These are phyloP conservation scores for Pangasianodon hypophthalmus DNA, from an alignment of 2,113 vertebrate species.

Conservation along the genomic window DNA sequence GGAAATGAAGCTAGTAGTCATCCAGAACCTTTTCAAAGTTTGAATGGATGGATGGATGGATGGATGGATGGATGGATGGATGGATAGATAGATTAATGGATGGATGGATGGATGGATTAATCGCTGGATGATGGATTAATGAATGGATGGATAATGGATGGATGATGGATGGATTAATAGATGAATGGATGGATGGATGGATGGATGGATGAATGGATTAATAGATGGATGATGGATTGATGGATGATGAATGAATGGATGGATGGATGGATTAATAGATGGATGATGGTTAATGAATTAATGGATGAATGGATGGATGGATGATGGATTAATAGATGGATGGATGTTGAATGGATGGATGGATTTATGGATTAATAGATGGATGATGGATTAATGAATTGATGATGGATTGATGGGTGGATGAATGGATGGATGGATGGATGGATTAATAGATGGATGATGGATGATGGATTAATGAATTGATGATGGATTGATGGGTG, in stretches of 20 bases:
- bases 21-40: neutral
- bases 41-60: neutral
- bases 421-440: neutral
- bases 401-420: neutral
- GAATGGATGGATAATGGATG: neutral
- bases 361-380: too few relatives aligned
- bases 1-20: neutral
- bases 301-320: neutral
- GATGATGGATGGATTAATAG: neutral
- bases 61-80: neutral
- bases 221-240: too few relatives aligned
- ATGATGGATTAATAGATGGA: neutral
- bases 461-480: too few relatives aligned
- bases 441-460: too few relatives aligned
- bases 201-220: too few relatives aligned
- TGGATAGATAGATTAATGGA: neutral
- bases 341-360: neutral
- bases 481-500: too few relatives aligned
- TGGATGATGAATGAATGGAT: too few relatives aligned
- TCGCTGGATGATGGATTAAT: neutral
- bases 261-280: too few relatives aligned
- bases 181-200: neutral
- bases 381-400: neutral
- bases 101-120: neutral
- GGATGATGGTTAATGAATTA: too few relatives aligned